phyloP scores from a whole-genome alignment of 2,113 vertebrate species.

The Scopus umbretta region DNA sequence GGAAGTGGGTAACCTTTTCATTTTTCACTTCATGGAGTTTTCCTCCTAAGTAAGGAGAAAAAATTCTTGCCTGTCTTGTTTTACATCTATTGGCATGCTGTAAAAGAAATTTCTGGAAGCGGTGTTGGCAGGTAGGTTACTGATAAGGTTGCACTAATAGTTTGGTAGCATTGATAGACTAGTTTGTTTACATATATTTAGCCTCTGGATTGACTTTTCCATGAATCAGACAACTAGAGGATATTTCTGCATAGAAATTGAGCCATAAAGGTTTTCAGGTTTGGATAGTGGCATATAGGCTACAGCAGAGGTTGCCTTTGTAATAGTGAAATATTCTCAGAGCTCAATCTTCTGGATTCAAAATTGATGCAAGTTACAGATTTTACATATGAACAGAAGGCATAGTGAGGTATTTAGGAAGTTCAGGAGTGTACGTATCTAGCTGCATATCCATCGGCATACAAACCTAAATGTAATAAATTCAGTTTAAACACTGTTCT shows the following conservation, averaged over 20 bases:
- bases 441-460: neutral
- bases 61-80: neutral
- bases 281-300: neutral
- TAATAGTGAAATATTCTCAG: neutral
- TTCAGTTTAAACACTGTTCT: neutral
- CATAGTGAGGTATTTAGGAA: neutral
- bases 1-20: slow-evolving; percentile 21
- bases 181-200: neutral
- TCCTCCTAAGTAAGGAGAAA: neutral
- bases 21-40: slow-evolving; percentile 1
- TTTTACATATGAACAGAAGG: neutral
- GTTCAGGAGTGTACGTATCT: neutral
- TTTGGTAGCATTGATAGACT: neutral
- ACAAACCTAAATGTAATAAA: neutral
- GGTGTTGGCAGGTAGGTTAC: neutral
- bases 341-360: neutral
- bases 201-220: neutral
- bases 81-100: neutral
- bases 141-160: neutral
- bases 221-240: neutral
- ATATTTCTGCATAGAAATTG: neutral
- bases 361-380: neutral
- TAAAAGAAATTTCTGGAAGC: neutral
- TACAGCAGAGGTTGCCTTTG: neutral
- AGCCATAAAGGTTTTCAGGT: neutral